Percentiles rank a stretch among this genome's conserved stretches.
Evolutionary conservation across 1,140 invertebrate genomes (phyloP).

Genomic region (Samia ricini): DNA sequence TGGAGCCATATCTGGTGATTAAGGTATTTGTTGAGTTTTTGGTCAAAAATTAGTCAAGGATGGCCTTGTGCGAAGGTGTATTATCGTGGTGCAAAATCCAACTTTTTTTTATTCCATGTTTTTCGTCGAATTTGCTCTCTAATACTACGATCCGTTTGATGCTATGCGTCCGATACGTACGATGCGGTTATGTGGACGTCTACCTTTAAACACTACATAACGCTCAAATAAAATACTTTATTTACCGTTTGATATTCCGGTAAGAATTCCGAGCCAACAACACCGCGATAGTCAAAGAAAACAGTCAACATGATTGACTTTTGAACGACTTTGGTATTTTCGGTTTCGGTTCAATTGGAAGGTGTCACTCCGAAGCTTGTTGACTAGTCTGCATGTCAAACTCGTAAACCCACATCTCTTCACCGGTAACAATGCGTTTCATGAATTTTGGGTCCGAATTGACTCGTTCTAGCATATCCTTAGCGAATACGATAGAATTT

Average conservation of each 20-base stretch:
- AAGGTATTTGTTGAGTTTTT: conserved; percentile 4
- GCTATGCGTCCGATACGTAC: too few species aligned
- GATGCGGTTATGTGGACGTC: too few species aligned
- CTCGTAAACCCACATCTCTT: background rate
- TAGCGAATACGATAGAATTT: too few species aligned
- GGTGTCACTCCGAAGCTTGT: background rate
- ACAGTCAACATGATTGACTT: conserved; percentile 3
- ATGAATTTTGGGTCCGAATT: too few species aligned
- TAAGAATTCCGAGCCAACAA: background rate
- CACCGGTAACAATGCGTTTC: too few species aligned
- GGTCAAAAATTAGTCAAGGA: background rate
- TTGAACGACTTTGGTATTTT: background rate
- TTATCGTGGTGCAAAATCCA: background rate
- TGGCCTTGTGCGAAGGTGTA: conserved; percentile 6
- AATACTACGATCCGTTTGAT: too few species aligned
- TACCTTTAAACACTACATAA: conserved; percentile 1
- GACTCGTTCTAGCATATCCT: too few species aligned
- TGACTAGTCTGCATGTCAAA: background rate
- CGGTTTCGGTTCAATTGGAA: background rate
- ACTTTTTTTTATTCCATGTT: background rate
- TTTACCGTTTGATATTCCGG: background rate
- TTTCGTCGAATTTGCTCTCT: conserved; percentile 6
- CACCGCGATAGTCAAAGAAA: background rate
- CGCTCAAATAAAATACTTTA: background rate
- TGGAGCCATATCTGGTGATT: background rate